These are phyloP conservation scores for Limenitis camilla DNA, from an alignment of 2,888 invertebrate species.

Conservation along the genomic window DNA sequence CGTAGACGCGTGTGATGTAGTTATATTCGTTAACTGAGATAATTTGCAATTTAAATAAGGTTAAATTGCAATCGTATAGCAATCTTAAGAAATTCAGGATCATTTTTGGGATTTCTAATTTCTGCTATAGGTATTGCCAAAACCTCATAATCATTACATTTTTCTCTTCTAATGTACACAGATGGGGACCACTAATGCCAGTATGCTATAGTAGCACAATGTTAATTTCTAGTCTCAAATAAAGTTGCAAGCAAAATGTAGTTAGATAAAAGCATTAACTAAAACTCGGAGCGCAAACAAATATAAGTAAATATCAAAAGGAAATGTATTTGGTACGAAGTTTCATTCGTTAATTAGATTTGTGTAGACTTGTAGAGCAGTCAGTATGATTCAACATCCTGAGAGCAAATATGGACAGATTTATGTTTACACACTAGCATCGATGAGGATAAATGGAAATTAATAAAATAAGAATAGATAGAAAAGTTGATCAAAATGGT, in stretches of 20 bases:
- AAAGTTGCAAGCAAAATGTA: neutral
- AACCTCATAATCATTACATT: neutral
- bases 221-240: neutral
- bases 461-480: too few species aligned
- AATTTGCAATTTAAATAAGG: too few species aligned
- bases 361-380: neutral
- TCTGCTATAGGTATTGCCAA: too few species aligned
- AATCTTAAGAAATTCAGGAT: too few species aligned
- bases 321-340: neutral
- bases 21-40: neutral
- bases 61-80: too few species aligned
- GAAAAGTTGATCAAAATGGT: too few species aligned
- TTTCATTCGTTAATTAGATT: neutral
- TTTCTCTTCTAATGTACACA: neutral
- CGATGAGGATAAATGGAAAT: too few species aligned
- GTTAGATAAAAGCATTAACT: neutral
- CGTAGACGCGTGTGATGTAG: conserved; percentile 7
- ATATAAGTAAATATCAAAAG: neutral
- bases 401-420: neutral
- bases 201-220: neutral
- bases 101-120: neutral
- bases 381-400: neutral
- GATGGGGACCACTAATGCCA: neutral
- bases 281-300: neutral
- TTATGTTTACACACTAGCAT: too few species aligned